A percentile compares a stretch with the other conserved stretches of the same genome.
phyloP scores from a whole-genome alignment of 1,140 invertebrate species.

The Carcinoscorpius rotundicauda region DNA sequence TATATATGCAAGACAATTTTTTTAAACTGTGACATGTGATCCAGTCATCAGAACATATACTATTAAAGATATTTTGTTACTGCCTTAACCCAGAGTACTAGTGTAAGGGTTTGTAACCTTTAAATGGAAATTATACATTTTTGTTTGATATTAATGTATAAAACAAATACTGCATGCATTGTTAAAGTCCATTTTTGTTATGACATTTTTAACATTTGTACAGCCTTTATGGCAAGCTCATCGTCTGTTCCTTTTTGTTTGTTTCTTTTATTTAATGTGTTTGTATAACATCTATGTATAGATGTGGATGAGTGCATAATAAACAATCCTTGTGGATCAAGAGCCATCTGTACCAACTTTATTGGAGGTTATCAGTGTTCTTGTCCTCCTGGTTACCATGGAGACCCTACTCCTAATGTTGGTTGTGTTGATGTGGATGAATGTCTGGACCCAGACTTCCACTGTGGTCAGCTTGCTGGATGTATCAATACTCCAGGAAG shows the following conservation, averaged over 20 bases:
- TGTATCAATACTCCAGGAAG: slow-evolving; percentile 69
- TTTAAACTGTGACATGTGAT: too few species aligned
- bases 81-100: too few species aligned
- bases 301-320: neutral
- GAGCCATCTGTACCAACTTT: slow-evolving; percentile 74
- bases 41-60: too few species aligned
- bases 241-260: too few species aligned
- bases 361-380: slow-evolving; percentile 38
- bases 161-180: too few species aligned
- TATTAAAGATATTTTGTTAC: too few species aligned
- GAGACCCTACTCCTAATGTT: slow-evolving; percentile 24
- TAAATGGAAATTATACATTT: too few species aligned
- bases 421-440: slow-evolving; percentile 41
- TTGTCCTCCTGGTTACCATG: slow-evolving; percentile 27
- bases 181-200: too few species aligned
- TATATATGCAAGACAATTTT: too few species aligned
- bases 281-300: neutral
- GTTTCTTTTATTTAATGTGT: too few species aligned
- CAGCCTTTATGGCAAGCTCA: too few species aligned
- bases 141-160: neutral
- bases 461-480: slow-evolving; percentile 68
- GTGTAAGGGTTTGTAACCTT: neutral
- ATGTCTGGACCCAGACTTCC: slow-evolving; percentile 34
- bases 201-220: too few species aligned
- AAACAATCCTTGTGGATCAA: slow-evolving; percentile 69